Percentiles rank a stretch among this genome's conserved stretches.
These are phyloP conservation scores for Brachyistius frenatus DNA, from an alignment of 2,113 vertebrate genomes.

Conservation along the genomic window DNA sequence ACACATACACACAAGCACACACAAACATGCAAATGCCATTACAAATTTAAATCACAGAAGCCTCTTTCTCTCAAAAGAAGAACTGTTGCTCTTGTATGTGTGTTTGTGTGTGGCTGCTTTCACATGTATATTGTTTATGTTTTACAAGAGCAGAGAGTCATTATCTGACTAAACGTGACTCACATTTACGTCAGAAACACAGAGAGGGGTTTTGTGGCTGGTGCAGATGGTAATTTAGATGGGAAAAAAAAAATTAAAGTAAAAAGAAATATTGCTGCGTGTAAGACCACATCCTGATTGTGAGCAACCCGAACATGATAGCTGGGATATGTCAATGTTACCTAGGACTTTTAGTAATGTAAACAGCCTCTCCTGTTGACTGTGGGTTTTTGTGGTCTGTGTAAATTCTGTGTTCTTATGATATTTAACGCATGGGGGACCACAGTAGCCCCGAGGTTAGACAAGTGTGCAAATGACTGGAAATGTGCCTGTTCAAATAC, in stretches of 20 bases:
- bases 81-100: conserved; percentile 20
- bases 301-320: conserved; percentile 16
- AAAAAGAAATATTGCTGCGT: conserved; percentile 7
- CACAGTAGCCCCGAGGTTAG: conserved; percentile 28
- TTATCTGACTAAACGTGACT: conserved; percentile 54
- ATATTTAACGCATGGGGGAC: conserved; percentile 50
- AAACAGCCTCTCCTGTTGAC: conserved; percentile 49
- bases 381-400: conserved; percentile 48
- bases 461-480: conserved; percentile 51
- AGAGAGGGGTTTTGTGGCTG: conserved; percentile 19
- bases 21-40: conserved; percentile 62
- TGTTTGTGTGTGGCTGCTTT: conserved; percentile 5
- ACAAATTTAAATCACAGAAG: conserved; percentile 59
- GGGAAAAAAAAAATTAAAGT: background rate
- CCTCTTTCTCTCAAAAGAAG: conserved; percentile 38
- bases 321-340: conserved; percentile 32
- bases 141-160: conserved; percentile 44
- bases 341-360: conserved; percentile 43
- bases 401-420: conserved; percentile 55
- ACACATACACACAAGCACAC: conserved; percentile 26
- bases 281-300: conserved; percentile 33
- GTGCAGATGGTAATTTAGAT: conserved; percentile 14
- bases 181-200: conserved; percentile 33
- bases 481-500: conserved; percentile 55
- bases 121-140: conserved; percentile 43